These are phyloP conservation scores for Chamaea fasciata DNA, from an alignment of 2,113 vertebrate species.

Conservation along the genomic window DNA sequence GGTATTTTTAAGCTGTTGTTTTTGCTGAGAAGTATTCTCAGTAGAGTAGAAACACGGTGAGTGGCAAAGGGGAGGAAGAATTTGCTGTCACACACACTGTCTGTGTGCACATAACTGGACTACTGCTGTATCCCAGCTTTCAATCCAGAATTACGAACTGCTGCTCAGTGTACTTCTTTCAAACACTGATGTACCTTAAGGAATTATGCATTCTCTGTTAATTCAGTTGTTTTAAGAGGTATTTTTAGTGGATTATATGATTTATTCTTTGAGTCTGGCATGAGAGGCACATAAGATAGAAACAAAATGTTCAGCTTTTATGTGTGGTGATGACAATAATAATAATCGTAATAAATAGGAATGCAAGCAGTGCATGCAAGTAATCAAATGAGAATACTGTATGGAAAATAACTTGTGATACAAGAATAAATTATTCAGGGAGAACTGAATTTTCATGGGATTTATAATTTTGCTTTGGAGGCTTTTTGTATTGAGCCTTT, in stretches of 20 bases:
- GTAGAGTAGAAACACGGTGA: background rate
- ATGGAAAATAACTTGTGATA: background rate
- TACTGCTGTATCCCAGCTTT: background rate
- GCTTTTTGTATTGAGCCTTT: slow-evolving; percentile 14
- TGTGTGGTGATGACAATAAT: background rate
- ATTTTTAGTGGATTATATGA: background rate
- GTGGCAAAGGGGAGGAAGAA: background rate
- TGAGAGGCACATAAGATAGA: background rate
- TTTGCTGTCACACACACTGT: background rate
- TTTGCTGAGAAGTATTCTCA: background rate
- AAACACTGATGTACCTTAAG: background rate
- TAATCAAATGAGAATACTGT: background rate
- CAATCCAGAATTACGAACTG: background rate
- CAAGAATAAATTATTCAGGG: slow-evolving; percentile 4
- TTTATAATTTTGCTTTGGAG: slow-evolving; percentile 27
- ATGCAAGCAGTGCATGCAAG: background rate
- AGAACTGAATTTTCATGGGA: slow-evolving; percentile 2
- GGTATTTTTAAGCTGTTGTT: background rate
- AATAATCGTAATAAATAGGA: background rate
- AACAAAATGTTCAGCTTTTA: background rate
- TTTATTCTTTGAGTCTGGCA: background rate
- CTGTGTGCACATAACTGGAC: background rate
- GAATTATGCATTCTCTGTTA: background rate
- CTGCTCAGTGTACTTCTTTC: background rate
- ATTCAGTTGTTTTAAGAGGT: background rate